Evolutionary conservation across 2,797 vertebrate species (phyloP).

Genomic region (Orestias chungarensis): DNA sequence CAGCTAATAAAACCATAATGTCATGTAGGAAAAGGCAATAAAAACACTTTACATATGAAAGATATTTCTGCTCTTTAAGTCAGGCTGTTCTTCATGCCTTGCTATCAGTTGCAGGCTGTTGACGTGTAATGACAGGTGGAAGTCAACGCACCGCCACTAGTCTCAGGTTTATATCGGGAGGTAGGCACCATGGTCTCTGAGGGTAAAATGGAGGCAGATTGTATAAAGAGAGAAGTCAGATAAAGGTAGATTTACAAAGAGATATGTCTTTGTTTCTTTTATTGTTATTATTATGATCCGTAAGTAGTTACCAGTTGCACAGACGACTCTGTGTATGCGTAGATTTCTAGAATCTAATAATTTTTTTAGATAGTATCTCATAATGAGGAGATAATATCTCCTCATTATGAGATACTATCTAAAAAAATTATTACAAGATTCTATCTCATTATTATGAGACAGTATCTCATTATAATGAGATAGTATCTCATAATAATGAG

Average conservation of each 20-base stretch:
- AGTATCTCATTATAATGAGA: no score
- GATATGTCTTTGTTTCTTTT: not conserved
- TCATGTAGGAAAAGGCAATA: not conserved
- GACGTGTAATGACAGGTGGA: not conserved
- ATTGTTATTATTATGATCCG: not conserved
- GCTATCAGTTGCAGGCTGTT: not conserved
- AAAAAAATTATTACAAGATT: no score
- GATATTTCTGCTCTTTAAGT: not conserved
- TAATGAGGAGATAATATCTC: no score
- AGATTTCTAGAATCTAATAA: not conserved
- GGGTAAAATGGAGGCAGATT: not conserved
- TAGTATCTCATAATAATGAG: no score
- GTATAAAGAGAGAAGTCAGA: not conserved
- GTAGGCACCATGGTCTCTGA: not conserved
- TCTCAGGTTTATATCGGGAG: not conserved
- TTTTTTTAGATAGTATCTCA: no score
- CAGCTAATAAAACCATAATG: conserved; percentile 1
- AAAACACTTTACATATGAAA: not conserved
- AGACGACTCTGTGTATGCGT: not conserved
- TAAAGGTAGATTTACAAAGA: not conserved
- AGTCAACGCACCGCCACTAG: not conserved
- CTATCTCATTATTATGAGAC: no score
- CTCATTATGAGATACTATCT: no score
- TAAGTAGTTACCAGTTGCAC: not conserved
- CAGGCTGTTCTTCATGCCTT: not conserved